These are phyloP conservation scores for Bemisia tabaci DNA, from an alignment of 1,140 invertebrate species.

Conservation along the genomic window DNA sequence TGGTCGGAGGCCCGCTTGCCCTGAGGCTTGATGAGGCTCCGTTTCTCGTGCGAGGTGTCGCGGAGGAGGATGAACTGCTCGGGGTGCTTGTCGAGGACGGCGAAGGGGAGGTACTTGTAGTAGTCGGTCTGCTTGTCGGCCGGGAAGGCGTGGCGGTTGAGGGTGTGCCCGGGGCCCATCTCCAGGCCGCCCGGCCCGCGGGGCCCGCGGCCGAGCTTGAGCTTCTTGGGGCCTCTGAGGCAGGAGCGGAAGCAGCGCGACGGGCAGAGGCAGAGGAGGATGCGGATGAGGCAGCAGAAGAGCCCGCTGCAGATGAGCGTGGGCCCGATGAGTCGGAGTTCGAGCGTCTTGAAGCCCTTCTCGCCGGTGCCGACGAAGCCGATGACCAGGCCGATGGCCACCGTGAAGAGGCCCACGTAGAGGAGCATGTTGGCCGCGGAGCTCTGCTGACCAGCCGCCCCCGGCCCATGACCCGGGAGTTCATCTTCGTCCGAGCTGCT, in stretches of 20 bases:
- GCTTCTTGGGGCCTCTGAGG: constrained; percentile 3
- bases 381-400: constrained; percentile 66
- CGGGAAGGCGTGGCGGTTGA: constrained; percentile 10
- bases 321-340: constrained; percentile 67
- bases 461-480: constrained; percentile 19
- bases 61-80: background rate
- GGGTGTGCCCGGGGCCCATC: background rate
- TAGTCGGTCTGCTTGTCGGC: constrained; percentile 20
- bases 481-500: constrained; percentile 44
- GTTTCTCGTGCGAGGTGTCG: background rate
- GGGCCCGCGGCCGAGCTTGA: background rate
- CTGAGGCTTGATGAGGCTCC: background rate
- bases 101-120: constrained; percentile 24
- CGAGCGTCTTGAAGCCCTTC: constrained; percentile 74
- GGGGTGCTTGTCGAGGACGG: background rate
- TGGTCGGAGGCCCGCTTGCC: background rate
- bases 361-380: constrained; percentile 80
- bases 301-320: constrained; percentile 46
- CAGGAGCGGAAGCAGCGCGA: constrained; percentile 32
- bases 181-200: background rate
- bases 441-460: constrained; percentile 39
- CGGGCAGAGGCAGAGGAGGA: constrained; percentile 43
- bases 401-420: constrained; percentile 69
- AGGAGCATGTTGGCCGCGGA: constrained; percentile 59
- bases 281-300: constrained; percentile 42